phyloP scores from a whole-genome alignment of 2,797 vertebrate genomes.

The Onychomys arenicola region DNA sequence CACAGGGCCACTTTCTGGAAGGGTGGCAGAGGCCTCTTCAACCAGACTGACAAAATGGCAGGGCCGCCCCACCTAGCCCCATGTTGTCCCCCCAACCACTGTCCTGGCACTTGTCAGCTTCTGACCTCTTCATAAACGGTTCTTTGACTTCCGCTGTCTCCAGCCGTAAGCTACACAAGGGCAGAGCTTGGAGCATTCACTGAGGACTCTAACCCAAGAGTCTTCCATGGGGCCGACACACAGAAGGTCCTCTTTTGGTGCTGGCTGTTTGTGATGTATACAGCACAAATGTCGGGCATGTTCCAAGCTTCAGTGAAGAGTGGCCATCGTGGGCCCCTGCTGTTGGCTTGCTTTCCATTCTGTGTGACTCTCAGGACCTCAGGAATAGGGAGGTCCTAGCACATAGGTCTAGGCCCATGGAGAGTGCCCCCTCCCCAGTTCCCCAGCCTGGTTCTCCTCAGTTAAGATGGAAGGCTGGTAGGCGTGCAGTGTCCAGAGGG shows the following conservation, averaged over 20 bases:
- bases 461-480: background rate
- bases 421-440: background rate
- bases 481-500: background rate
- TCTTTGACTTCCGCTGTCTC: background rate
- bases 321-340: background rate
- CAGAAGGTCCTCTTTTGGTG: background rate
- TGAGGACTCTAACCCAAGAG: background rate
- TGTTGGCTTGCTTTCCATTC: background rate
- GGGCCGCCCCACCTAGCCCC: background rate
- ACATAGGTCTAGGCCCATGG: background rate
- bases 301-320: background rate
- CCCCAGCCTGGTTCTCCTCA: background rate
- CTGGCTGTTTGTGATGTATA: background rate
- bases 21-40: background rate
- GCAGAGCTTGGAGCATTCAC: background rate
- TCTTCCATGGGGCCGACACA: background rate
- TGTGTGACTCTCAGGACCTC: background rate
- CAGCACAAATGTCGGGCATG: background rate
- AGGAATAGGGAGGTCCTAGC: background rate
- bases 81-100: rapidly evolving
- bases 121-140: background rate
- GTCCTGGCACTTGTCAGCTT: background rate
- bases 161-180: background rate
- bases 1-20: background rate
- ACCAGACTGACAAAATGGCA: background rate